Evolutionary conservation across 2,113 vertebrate genomes (phyloP).

Genomic region (Ondatra zibethicus): DNA sequence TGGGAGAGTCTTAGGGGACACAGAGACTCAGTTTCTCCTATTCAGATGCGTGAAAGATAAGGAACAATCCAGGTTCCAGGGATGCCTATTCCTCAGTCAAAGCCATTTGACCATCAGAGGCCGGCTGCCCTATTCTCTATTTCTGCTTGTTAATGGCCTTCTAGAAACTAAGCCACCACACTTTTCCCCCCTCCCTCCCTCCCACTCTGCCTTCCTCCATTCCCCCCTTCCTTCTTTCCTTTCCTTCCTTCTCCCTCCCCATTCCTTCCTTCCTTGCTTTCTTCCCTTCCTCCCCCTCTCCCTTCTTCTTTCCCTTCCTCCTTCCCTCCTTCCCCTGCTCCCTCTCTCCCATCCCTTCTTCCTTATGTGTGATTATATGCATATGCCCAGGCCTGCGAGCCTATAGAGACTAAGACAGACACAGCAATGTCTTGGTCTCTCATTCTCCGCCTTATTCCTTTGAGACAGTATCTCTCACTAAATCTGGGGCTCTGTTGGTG

Average conservation of each 20-base stretch:
- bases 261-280: too few species aligned
- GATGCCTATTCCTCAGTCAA: background rate
- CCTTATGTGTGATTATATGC: background rate
- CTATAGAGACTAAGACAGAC: background rate
- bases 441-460: background rate
- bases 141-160: background rate
- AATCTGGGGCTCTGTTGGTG: background rate
- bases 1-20: background rate
- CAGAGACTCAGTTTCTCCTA: background rate
- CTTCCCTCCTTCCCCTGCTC: background rate
- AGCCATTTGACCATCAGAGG: background rate
- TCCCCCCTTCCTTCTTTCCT: background rate
- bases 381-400: background rate
- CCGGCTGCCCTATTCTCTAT: background rate
- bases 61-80: background rate
- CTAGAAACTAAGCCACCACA: background rate
- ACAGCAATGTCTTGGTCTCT: background rate
- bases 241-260: too few species aligned
- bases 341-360: background rate
- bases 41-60: background rate
- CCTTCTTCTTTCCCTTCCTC: background rate
- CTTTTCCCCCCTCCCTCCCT: background rate
- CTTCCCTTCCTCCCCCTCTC: too few species aligned
- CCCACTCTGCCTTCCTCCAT: fast-evolving
- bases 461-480: background rate